A percentile compares a stretch with the other conserved stretches of the same genome.
Conservation (phyloP, 2,888 invertebrate genomes). For the Drosophila colorata region DNA sequence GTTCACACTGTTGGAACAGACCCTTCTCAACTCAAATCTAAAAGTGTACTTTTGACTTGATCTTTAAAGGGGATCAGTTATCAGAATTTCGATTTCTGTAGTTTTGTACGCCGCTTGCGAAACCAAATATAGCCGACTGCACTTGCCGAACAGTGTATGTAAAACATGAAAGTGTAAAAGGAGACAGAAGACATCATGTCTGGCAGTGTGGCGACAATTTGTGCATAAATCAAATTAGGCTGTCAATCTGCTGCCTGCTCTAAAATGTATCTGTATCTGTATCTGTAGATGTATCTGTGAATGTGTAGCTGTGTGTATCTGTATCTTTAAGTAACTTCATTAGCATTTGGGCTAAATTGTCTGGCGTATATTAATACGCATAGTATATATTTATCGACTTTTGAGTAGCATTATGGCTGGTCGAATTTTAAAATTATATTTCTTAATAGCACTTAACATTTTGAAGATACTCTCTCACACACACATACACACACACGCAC, state of each 20-base stretch:
- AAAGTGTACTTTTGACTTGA: too few species aligned
- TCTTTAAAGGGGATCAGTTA: too few species aligned
- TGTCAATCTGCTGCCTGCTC: conserved; percentile 44
- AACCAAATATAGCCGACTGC: background rate
- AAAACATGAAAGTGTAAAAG: conserved; percentile 16
- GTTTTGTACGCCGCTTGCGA: too few species aligned
- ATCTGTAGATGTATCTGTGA: background rate
- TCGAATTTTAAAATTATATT: conserved; percentile 46
- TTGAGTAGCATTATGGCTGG: conserved; percentile 26
- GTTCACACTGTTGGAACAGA: background rate
- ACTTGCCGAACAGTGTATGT: background rate
- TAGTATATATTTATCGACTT: conserved; percentile 12
- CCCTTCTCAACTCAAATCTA: too few species aligned
- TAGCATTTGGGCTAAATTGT: conserved; percentile 26
- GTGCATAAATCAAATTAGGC: conserved; percentile 59
- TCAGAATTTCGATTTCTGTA: too few species aligned
- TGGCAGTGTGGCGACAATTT: conserved; percentile 41
- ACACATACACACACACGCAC: conserved; percentile 9
- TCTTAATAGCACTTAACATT: conserved; percentile 44
- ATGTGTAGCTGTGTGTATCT: conserved; percentile 7
- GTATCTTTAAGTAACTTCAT: conserved; percentile 38
- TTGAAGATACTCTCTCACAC: conserved; percentile 11
- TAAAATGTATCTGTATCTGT: conserved; percentile 9
- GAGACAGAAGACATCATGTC: conserved; percentile 39
- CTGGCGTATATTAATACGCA: background rate